Evolutionary conservation across 1,140 invertebrate genomes (phyloP), one percentile per base, ranked within the genome.

Genomic region (Ceratina calcarata): DNA sequence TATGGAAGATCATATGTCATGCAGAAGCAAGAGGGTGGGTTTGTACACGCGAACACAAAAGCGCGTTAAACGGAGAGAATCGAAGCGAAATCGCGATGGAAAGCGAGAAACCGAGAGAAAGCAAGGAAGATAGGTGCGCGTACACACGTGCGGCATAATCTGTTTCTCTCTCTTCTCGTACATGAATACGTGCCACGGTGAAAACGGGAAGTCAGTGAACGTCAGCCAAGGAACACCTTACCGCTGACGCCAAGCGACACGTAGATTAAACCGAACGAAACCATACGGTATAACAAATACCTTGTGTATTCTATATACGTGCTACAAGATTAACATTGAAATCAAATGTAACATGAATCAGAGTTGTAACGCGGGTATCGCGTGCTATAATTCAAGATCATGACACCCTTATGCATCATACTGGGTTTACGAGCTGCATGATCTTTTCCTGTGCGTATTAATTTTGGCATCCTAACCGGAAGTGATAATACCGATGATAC

Each of bases 1-100:
- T 91, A 91, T 91, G 87, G 85, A 85, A 88, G 90, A 91, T 91
- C 90, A 90, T 91, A 91, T 90, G 90, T 91, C 90, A 91, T 90
- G 89, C 86, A 86, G 66, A 68, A 86, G 88, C 61, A 51, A 49
- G 81, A 69, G 79, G 65, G 80, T 65, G 65, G 32, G 61, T 55
- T 27, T 53, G n/a, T 69, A 75, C 60, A 60, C 66, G 51, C 77
- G 73, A 81, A 87, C 83, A 86, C 82, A 86, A 80, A 83, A 82
- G 81, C 77, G 24, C 18, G 72, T 65, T 55, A 69, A 51, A 20
- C 10, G n/a, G 18, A 61, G 27, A 51, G 64, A 75, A 57, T 51
- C 57, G 22, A 1, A 53, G 16, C 72, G 51, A 37, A 22, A 65
- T 45, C 62, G 37, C 16, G 18, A n/a, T 8, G 69, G 45, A 53